A percentile compares a stretch with the other conserved stretches of the same genome.
Conservation (phyloP, 37 sponge, comb jelly and placozoan genomes). For the Aphrocallistes beatrix region DNA sequence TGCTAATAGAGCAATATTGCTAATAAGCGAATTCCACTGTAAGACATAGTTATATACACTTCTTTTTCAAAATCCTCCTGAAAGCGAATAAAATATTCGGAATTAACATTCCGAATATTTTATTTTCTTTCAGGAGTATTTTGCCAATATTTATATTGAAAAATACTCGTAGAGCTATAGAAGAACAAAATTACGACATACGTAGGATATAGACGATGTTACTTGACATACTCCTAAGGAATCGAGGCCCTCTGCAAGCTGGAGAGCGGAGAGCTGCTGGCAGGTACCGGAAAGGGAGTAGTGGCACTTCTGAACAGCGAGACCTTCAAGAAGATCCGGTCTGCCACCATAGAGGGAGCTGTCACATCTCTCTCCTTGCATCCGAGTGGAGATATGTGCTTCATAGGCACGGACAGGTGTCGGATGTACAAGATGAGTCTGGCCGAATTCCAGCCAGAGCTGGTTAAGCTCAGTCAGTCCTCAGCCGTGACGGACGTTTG, state of each 20-base stretch:
- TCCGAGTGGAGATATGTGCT: conserved; percentile 72
- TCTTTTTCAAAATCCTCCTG: too few relatives aligned
- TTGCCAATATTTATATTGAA: too few relatives aligned
- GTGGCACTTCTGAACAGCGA: conserved; percentile 42
- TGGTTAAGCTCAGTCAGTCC: conserved; percentile 55
- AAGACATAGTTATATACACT: too few relatives aligned
- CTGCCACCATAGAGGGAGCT: conserved; percentile 43
- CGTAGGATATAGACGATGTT: too few relatives aligned
- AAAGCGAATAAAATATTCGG: too few relatives aligned
- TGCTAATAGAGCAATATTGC: too few relatives aligned
- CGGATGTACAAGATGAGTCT: conserved; percentile 45
- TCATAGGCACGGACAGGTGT: conserved; percentile 41
- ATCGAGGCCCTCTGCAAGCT: conserved; percentile 28
- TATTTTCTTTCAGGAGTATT: too few relatives aligned
- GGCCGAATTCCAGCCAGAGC: conserved; percentile 34
- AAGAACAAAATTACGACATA: too few relatives aligned
- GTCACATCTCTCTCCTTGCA: conserved; percentile 65
- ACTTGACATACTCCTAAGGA: too few relatives aligned
- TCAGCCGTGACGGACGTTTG: conserved; percentile 56
- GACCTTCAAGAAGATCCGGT: conserved; percentile 37
- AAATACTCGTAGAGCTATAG: too few relatives aligned
- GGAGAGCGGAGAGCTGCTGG: conserved; percentile 43
- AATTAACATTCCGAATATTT: too few relatives aligned
- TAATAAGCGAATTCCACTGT: too few relatives aligned
- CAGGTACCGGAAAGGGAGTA: conserved; percentile 85